phyloP scores from a whole-genome alignment of 2,797 vertebrate genomes.

The Clarias platycephalus region DNA sequence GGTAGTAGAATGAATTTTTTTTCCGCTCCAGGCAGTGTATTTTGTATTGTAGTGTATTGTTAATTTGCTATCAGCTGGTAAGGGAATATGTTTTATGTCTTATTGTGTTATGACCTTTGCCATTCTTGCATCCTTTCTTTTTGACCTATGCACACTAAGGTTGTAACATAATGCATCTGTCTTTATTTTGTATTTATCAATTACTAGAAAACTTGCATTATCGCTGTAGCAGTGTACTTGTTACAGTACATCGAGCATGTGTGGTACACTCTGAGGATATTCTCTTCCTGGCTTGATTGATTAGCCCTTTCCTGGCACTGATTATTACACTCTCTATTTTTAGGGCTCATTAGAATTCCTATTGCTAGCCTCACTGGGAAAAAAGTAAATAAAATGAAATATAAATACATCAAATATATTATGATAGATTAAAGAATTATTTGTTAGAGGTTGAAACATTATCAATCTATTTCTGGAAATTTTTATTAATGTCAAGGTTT shows the following conservation, averaged over 20 bases:
- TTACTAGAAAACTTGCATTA: background rate
- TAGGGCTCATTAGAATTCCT: background rate
- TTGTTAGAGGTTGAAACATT: background rate
- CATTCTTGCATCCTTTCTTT: background rate
- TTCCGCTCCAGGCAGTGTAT: background rate
- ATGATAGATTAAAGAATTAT: background rate
- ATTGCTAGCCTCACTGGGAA: background rate
- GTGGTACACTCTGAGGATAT: background rate
- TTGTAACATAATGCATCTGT: background rate
- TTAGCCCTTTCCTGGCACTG: background rate
- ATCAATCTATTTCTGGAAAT: background rate
- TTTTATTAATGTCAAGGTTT: background rate
- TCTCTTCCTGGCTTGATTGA: slow-evolving; percentile 3
- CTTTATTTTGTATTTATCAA: background rate
- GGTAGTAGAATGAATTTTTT: too few relatives aligned
- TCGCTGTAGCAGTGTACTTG: background rate
- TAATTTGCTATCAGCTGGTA: background rate
- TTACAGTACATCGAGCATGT: background rate
- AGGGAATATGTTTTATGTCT: background rate
- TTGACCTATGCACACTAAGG: background rate
- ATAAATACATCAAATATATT: background rate
- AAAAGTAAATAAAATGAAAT: background rate
- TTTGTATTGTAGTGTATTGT: background rate
- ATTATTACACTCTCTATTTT: slow-evolving; percentile 6
- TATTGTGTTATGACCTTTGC: background rate